These are phyloP conservation scores for Panagrolaimus sp. DNA, from an alignment of 1,140 invertebrate species.

Conservation along the genomic window DNA sequence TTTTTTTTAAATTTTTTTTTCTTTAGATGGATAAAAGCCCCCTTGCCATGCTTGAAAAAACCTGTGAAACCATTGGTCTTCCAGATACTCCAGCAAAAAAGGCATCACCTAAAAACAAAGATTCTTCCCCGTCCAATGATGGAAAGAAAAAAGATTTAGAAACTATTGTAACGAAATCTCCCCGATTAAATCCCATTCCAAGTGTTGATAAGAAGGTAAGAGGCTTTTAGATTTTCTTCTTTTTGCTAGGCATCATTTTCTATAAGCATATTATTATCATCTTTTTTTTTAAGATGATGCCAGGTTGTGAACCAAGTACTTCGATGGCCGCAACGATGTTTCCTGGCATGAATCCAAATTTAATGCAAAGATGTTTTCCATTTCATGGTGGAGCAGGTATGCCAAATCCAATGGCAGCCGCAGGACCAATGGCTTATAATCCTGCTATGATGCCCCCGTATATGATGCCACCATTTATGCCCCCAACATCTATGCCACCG, in stretches of 20 bases:
- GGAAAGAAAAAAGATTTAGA: background rate
- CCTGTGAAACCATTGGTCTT: constrained; percentile 14
- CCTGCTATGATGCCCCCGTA: constrained; percentile 1
- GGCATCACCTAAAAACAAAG: constrained; percentile 5
- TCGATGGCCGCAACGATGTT: constrained; percentile 1
- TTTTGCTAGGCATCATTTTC: constrained; percentile 9
- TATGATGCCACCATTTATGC: constrained; percentile 12
- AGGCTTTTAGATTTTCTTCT: background rate
- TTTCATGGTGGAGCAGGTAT: constrained; percentile 5
- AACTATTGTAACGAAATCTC: constrained; percentile 5
- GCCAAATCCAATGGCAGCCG: background rate
- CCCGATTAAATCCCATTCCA: constrained; percentile 9
- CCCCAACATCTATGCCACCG: background rate
- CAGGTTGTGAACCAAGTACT: constrained; percentile 10
- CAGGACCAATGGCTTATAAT: background rate
- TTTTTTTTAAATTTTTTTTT: background rate
- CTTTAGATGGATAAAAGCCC: constrained; percentile 16
- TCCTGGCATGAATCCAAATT: background rate
- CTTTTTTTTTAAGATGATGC: background rate
- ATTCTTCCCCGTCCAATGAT: background rate
- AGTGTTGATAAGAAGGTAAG: constrained; percentile 15
- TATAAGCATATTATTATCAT: background rate
- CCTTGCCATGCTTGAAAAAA: constrained; percentile 17
- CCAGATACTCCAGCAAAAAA: constrained; percentile 11
- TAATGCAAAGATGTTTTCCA: background rate